These are phyloP conservation scores for Anoura caudifer DNA, from an alignment of 2,113 vertebrate genomes.

Conservation along the genomic window DNA sequence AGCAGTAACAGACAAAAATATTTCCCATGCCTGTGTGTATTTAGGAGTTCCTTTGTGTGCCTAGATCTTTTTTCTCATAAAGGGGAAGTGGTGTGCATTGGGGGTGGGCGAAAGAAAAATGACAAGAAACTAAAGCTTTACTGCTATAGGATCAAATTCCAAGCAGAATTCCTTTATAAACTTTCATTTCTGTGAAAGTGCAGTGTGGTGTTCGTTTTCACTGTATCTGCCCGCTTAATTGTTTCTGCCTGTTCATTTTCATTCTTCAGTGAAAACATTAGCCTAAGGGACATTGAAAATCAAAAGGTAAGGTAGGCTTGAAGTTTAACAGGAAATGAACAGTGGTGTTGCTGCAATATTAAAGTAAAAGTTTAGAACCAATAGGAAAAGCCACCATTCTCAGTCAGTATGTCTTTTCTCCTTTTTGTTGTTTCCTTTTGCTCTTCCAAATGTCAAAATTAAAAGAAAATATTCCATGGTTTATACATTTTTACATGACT, in stretches of 20 bases:
- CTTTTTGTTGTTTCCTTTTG: not conserved
- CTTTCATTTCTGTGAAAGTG: conserved; percentile 64
- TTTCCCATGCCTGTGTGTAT: conserved; percentile 75
- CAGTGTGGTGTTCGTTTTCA: conserved; percentile 78
- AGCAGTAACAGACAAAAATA: conserved; percentile 77
- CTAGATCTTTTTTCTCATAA: conserved; percentile 47
- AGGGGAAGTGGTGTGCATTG: conserved; percentile 43
- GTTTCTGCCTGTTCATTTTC: conserved; percentile 84
- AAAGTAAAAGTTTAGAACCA: conserved; percentile 76
- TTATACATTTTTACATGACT: not conserved
- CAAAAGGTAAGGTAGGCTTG: conserved; percentile 82
- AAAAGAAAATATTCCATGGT: conserved; percentile 36
- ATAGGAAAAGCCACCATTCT: conserved; percentile 23
- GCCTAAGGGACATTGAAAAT: conserved; percentile 82
- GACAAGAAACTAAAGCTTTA: conserved; percentile 23
- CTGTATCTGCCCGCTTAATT: conserved; percentile 86
- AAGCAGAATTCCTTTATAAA: conserved; percentile 37
- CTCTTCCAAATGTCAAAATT: conserved; percentile 28
- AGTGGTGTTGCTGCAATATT: conserved; percentile 72
- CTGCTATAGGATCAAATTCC: conserved; percentile 73
- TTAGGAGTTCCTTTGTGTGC: conserved; percentile 78
- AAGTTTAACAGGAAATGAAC: conserved; percentile 84
- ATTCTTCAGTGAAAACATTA: conserved; percentile 80
- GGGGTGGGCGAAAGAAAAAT: conserved; percentile 65
- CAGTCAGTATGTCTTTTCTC: not conserved